Percentiles rank a stretch among this genome's conserved stretches.
These are phyloP conservation scores for Hydrotaea diabolus DNA, from an alignment of 2,888 invertebrate species.

Conservation along the genomic window DNA sequence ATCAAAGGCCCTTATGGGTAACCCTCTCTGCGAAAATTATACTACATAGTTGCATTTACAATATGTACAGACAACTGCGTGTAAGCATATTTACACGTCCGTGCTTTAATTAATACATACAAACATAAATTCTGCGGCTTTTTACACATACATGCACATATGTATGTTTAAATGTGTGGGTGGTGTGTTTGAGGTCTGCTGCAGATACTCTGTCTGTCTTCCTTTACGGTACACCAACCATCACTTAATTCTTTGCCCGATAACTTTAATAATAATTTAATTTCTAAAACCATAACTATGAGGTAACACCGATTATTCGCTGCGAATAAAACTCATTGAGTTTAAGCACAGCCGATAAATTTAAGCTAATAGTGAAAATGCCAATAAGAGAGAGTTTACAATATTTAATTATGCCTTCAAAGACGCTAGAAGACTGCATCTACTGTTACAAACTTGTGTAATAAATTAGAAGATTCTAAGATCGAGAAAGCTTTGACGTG, in stretches of 20 bases:
- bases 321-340: too few relatives aligned
- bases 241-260: constrained; percentile 9
- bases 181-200: constrained; percentile 5
- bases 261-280: constrained; percentile 2
- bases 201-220: not conserved
- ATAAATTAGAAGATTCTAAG: too few relatives aligned
- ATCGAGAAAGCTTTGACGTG: too few relatives aligned
- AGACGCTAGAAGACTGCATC: too few relatives aligned
- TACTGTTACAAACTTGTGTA: too few relatives aligned
- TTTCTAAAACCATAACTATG: constrained; percentile 15
- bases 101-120: not conserved
- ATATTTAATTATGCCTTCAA: too few relatives aligned
- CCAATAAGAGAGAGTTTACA: too few relatives aligned
- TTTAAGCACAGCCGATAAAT: not conserved
- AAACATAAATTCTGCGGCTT: constrained; percentile 27
- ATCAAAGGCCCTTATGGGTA: too few relatives aligned
- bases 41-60: too few relatives aligned
- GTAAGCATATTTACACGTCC: not conserved
- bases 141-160: not conserved
- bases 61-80: too few relatives aligned
- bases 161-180: not conserved
- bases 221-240: not conserved
- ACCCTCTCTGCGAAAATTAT: too few relatives aligned
- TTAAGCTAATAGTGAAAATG: not conserved
- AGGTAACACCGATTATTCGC: not conserved